Base-by-base conservation (phyloP, 2,888 invertebrate genomes). In the Acrocyrtus sp. region DNA sequence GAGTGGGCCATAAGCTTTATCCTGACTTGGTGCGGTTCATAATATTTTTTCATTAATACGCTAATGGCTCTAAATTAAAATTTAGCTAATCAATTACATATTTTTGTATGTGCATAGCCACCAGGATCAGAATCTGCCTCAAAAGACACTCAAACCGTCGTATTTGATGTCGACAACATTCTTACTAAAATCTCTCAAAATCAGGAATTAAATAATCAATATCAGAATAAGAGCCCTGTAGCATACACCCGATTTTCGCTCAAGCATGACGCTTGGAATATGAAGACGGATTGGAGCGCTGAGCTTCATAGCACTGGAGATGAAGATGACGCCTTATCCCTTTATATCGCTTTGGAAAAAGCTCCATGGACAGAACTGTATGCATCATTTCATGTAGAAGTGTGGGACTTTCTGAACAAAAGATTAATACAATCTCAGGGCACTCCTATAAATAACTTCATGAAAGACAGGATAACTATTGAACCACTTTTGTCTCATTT, bases 1-100 rank as follows among this genome's bases (percentile, higher is more conserved):
- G 61, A 24, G 69, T 69, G 1, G 69, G 69, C 2, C 69, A 69
- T n/a, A 69, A 69, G 54, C 50, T 69, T 19, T 69, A 69, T 45
- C 47, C 61, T 19, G 61, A 54, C 5, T 43, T 8, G 3, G 68
- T 68, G 41, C 26, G 45, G 41, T 26, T 22, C 24, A 50, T n/a
- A 45, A 6, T 45, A 12, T n/a, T n/a, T n/a, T n/a, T n/a, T n/a
- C n/a, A n/a, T n/a, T n/a, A n/a, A n/a, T n/a, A n/a, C n/a, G n/a
- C n/a, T n/a, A n/a, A n/a, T n/a, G n/a, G n/a, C n/a, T n/a, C n/a
- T n/a, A 50, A 48, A 4, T 21, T 15, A 48, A 6, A 50, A 24
- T 22, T 24, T 26, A 19, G 21, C n/a, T 47, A 2, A 47, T 5
- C 15, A 50, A 22, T n/a, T n/a, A 50, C 3, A 22, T 5, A 48